Evolutionary conservation across 1,140 invertebrate genomes (phyloP).

Genomic region (Euura lappo): DNA sequence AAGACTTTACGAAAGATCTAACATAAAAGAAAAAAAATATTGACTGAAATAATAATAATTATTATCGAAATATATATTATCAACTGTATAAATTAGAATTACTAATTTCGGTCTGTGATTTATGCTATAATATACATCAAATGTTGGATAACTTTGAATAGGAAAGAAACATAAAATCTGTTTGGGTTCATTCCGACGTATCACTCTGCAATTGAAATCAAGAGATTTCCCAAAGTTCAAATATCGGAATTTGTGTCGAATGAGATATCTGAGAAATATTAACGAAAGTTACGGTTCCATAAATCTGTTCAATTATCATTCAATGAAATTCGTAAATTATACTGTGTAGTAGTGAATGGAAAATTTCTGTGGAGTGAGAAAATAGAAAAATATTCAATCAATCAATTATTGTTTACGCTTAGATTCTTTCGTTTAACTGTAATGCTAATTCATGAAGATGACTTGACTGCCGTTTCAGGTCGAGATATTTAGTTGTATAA

Average conservation of each 20-base stretch:
- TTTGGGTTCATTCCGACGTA: too few relatives aligned
- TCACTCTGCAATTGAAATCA: too few relatives aligned
- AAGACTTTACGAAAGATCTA: background rate
- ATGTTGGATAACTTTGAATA: background rate
- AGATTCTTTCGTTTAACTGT: background rate
- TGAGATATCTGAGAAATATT: background rate
- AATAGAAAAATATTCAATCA: background rate
- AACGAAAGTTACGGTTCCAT: background rate
- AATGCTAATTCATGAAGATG: background rate
- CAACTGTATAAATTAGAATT: background rate
- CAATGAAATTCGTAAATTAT: too few relatives aligned
- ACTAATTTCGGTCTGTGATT: background rate
- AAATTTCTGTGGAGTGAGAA: too few relatives aligned
- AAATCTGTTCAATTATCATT: background rate
- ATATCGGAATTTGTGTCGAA: too few relatives aligned
- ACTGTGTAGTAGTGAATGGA: too few relatives aligned
- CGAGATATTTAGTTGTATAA: background rate
- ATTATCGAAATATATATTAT: constrained; percentile 1
- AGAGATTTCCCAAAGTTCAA: too few relatives aligned
- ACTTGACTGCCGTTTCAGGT: background rate
- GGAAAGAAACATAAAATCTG: background rate
- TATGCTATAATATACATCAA: background rate
- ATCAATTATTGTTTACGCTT: background rate
- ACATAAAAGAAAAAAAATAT: background rate
- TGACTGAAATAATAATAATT: constrained; percentile 1